A percentile compares a stretch with the other conserved stretches of the same genome.
These are phyloP conservation scores for Opisthocomus hoazin DNA, from an alignment of 2,113 vertebrate genomes.

Conservation along the genomic window DNA sequence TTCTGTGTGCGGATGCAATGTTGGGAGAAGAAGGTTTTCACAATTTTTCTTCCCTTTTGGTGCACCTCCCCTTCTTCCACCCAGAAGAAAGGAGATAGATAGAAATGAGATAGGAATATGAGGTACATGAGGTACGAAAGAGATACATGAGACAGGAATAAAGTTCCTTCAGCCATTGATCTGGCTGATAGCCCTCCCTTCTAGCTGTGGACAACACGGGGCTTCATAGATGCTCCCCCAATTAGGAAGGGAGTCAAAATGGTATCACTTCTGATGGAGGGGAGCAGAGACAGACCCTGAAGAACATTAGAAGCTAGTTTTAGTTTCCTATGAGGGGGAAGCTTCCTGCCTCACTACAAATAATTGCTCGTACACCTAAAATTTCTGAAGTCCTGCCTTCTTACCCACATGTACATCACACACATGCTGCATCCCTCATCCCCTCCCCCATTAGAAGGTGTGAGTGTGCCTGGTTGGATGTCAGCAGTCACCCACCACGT, in stretches of 20 bases:
- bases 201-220: neutral
- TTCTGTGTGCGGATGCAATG: neutral
- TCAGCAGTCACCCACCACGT: neutral
- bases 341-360: neutral
- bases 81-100: neutral
- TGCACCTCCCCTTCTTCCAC: neutral
- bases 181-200: neutral
- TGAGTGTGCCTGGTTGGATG: neutral
- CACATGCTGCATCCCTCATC: rapidly evolving
- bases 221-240: neutral
- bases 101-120: neutral
- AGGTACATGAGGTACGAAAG: neutral
- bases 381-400: neutral
- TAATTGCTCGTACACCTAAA: neutral
- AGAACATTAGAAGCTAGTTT: neutral
- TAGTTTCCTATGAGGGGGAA: neutral
- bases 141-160: neutral
- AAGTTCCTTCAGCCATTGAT: neutral
- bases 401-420: neutral
- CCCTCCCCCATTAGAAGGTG: neutral
- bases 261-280: neutral
- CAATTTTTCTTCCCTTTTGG: neutral
- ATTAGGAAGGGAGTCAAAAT: neutral
- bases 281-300: neutral
- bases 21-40: neutral